A percentile compares a stretch with the other conserved stretches of the same genome.
Conservation (phyloP, 2,888 invertebrate species). For the Esperia sulphurella region DNA sequence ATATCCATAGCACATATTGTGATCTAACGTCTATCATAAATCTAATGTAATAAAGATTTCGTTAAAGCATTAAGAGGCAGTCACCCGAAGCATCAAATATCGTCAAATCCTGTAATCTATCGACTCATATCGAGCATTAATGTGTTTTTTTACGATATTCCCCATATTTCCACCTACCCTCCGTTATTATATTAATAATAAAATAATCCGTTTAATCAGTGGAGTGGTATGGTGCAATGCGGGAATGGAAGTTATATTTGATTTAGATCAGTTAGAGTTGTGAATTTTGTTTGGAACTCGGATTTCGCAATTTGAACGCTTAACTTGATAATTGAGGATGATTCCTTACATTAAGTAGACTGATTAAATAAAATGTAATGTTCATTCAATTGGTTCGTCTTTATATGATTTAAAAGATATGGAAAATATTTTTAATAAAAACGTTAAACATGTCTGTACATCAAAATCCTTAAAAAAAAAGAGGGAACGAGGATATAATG, state of each 20-base stretch:
- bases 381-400: too few species aligned
- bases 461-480: too few species aligned
- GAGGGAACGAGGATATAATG: too few species aligned
- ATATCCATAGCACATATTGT: slow-evolving; percentile 22
- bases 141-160: slow-evolving; percentile 24
- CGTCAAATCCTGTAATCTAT: slow-evolving; percentile 26
- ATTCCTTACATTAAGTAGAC: neutral
- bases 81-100: slow-evolving; percentile 26
- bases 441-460: too few species aligned
- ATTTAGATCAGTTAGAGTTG: slow-evolving; percentile 3
- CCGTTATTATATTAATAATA: slow-evolving; percentile 4
- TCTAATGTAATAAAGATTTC: slow-evolving; percentile 40
- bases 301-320: neutral
- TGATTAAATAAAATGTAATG: neutral
- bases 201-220: slow-evolving; percentile 34
- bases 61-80: slow-evolving; percentile 35
- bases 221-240: slow-evolving; percentile 26
- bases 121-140: slow-evolving; percentile 22
- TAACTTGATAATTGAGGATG: slow-evolving; percentile 4
- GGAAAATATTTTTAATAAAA: too few species aligned
- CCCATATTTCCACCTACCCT: slow-evolving; percentile 5
- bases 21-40: slow-evolving; percentile 33
- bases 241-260: slow-evolving; percentile 4
- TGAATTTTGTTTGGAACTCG: slow-evolving; percentile 8
- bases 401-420: too few species aligned